Percentiles rank a stretch among this genome's conserved stretches.
Evolutionary conservation across 2,797 vertebrate genomes (phyloP).

Genomic region (Acanthiza pusilla): DNA sequence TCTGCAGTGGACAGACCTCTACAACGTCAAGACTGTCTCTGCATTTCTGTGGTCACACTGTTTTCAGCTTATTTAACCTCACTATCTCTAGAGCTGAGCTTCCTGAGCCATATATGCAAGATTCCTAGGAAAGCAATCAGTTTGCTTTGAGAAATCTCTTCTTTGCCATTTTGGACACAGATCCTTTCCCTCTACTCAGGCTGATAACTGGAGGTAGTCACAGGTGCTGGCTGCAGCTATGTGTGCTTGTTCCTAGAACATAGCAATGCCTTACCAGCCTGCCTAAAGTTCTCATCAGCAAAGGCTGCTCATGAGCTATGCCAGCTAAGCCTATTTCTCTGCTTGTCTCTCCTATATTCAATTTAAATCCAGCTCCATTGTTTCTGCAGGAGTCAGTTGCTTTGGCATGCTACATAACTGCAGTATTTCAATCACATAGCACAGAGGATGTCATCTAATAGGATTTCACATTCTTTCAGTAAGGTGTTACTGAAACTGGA

Average conservation of each 20-base stretch:
- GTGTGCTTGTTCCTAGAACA: background rate
- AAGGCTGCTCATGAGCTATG: background rate
- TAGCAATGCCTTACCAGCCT: background rate
- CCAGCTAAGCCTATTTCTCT: background rate
- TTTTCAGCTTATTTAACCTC: background rate
- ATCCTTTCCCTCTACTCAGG: background rate
- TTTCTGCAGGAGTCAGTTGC: background rate
- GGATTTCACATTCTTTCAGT: background rate
- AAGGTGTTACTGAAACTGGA: background rate
- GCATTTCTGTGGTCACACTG: background rate
- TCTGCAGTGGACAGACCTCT: background rate
- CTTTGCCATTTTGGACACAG: background rate
- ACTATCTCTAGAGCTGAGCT: background rate
- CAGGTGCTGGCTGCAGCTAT: background rate
- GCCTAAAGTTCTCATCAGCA: background rate
- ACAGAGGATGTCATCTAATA: background rate
- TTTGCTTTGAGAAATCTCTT: background rate
- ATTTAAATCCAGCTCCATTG: background rate
- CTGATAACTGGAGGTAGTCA: background rate
- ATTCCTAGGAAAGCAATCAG: background rate
- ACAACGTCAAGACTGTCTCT: background rate
- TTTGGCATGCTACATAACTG: background rate
- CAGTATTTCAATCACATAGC: background rate
- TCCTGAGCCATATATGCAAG: background rate
- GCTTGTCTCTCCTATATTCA: background rate